These are phyloP conservation scores for Proterorhinus semilunaris DNA, from an alignment of 2,113 vertebrate species.

Conservation along the genomic window DNA sequence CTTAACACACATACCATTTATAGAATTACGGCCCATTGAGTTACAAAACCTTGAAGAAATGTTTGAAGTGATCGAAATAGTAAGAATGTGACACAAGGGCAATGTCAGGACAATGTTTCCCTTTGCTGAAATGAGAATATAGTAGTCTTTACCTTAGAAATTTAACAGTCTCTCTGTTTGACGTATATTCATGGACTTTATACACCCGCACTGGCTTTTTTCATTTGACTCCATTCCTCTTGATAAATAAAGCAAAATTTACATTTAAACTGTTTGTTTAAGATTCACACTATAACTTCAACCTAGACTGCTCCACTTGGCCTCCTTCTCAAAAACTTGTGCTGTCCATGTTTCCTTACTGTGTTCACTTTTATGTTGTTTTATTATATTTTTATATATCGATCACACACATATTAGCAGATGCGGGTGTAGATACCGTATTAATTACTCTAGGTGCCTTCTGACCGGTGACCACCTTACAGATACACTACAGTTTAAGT, in stretches of 20 bases:
- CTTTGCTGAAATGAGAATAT: not conserved
- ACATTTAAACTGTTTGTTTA: not conserved
- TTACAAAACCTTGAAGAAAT: constrained; percentile 17
- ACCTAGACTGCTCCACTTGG: constrained; percentile 26
- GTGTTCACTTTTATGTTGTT: constrained; percentile 5
- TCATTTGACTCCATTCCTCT: not conserved
- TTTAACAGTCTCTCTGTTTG: not conserved
- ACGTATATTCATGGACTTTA: not conserved
- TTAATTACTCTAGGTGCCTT: not conserved
- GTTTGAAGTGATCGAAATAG: constrained; percentile 3
- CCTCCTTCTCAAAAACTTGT: constrained; percentile 17
- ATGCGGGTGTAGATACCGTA: not conserved
- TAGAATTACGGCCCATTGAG: not conserved
- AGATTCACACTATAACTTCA: too few species aligned
- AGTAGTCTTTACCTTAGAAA: not conserved
- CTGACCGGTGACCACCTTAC: not conserved
- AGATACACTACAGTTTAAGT: not conserved
- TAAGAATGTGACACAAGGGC: not conserved
- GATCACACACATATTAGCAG: not conserved
- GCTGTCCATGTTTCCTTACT: constrained; percentile 8
- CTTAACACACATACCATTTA: not conserved
- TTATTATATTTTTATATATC: not conserved
- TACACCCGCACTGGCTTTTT: not conserved
- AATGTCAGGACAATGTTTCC: not conserved
- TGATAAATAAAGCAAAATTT: not conserved